These are phyloP conservation scores for Limenitis arthemis DNA, from an alignment of 2,888 invertebrate genomes.

Conservation along the genomic window DNA sequence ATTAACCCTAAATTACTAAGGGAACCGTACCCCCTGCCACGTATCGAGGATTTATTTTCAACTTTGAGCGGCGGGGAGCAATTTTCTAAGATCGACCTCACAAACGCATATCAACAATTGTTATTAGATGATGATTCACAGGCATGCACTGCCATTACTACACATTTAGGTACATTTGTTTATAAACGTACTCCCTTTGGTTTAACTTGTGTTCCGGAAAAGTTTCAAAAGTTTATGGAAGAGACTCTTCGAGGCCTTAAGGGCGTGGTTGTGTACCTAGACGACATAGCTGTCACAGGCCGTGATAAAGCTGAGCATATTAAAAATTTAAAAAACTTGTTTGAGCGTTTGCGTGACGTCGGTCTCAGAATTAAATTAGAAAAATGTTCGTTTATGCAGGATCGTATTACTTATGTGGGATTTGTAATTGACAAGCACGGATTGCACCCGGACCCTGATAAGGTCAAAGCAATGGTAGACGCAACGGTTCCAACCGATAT, in stretches of 20 bases:
- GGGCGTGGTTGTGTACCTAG: too few relatives aligned
- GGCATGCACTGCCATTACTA: constrained; percentile 25
- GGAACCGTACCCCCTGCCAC: constrained; percentile 15
- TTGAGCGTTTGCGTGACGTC: too few relatives aligned
- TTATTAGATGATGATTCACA: constrained; percentile 20
- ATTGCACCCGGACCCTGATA: background rate
- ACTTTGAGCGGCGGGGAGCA: constrained; percentile 21
- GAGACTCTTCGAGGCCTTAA: constrained; percentile 4
- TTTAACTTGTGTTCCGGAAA: too few relatives aligned
- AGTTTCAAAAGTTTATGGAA: constrained; percentile 30
- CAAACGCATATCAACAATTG: constrained; percentile 24
- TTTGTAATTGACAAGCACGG: background rate
- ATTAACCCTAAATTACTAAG: too few relatives aligned
- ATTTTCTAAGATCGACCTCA: constrained; percentile 26
- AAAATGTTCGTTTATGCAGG: too few relatives aligned
- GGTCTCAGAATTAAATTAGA: background rate
- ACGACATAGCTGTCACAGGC: too few relatives aligned
- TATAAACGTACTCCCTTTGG: too few relatives aligned
- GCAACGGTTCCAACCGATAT: background rate
- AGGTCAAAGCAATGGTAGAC: background rate
- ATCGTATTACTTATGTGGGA: background rate
- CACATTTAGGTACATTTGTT: constrained; percentile 26
- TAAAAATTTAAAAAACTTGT: too few relatives aligned
- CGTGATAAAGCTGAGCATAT: too few relatives aligned
- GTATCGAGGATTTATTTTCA: constrained; percentile 21